phyloP scores from a whole-genome alignment of 2,888 invertebrate genomes.

The Chalcis sispes region DNA sequence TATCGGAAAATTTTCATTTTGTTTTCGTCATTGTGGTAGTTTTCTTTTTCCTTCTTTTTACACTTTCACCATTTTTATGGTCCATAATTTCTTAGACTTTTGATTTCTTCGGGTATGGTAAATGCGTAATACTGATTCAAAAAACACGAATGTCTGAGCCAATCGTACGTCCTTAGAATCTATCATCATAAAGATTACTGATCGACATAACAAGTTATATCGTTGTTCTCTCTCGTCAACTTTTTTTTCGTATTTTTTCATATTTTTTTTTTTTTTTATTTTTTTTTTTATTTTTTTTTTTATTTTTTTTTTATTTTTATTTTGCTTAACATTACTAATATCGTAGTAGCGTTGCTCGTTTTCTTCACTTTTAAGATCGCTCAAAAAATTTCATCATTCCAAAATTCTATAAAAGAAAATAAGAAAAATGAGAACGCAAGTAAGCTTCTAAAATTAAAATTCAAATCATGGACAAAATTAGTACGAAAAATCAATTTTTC shows the following conservation, averaged over 20 bases:
- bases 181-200: constrained; percentile 37
- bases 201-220: constrained; percentile 44
- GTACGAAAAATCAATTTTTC: constrained; percentile 16
- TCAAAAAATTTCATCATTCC: constrained; percentile 29
- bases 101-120: constrained; percentile 63
- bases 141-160: constrained; percentile 64
- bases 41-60: constrained; percentile 28
- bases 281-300: constrained; percentile 25
- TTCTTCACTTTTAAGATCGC: constrained; percentile 35
- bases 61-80: constrained; percentile 64
- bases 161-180: constrained; percentile 56
- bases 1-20: constrained; percentile 20
- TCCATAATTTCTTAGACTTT: constrained; percentile 64
- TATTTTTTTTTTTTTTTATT: constrained; percentile 30
- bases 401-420: constrained; percentile 26
- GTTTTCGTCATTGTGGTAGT: constrained; percentile 14
- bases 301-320: too few species aligned
- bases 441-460: constrained; percentile 19
- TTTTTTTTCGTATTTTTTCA: constrained; percentile 19
- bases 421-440: background rate
- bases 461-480: constrained; percentile 11
- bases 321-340: constrained; percentile 38
- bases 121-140: constrained; percentile 70
- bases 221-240: constrained; percentile 45
- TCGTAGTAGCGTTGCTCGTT: constrained; percentile 38